Evolutionary conservation across 2,797 vertebrate species (phyloP), one percentile per base, ranked within the genome.

Genomic region (Phyllotis vaccarum): DNA sequence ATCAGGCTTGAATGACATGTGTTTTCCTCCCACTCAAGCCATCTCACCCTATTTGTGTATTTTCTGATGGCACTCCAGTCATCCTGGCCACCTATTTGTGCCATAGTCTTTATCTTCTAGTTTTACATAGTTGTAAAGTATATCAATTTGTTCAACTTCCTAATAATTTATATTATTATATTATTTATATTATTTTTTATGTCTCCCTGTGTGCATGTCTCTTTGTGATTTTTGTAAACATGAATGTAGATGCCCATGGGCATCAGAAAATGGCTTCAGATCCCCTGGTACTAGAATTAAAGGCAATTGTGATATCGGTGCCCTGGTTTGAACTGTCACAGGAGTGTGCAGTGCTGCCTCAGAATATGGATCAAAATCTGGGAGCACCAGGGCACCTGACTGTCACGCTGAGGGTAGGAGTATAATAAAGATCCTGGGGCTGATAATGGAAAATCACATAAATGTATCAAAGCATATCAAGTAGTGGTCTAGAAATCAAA

Each of bases 161-260:
- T 89, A 83, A 92, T 86, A 93, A 52, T 87, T 24, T 52, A 86
- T 90, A n/a, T 92, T 93, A 94, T 58, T 64, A 17, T 86, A 75
- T 37, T 10, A 74, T 68, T 52, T 54, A 11, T 37, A 22, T 54
- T 52, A 29, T 37, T 54, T 54, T 86, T 86, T 34, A 37, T 54
- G 64, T 11, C 34, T 54, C 22, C 13, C 31, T 37, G 21, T 52
- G 22, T 70, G 64, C 17, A 3, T 49, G 14, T 37, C 46, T 70
- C 1, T 19, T 34, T 70, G 64, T 54, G 9, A 27, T 13, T 86
- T 60, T 37, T 86, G 34, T 19, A 34, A 54, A 37, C 31, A n/a
- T 52, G 82, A 16, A 16, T n/a, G 0, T 10, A 24, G 46, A 6
- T 70, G 34, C 22, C 34, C 46, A 17, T 2, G 1, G 34, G 29